These are phyloP conservation scores for Meriones unguiculatus DNA, from an alignment of 2,113 vertebrate species.

Conservation along the genomic window DNA sequence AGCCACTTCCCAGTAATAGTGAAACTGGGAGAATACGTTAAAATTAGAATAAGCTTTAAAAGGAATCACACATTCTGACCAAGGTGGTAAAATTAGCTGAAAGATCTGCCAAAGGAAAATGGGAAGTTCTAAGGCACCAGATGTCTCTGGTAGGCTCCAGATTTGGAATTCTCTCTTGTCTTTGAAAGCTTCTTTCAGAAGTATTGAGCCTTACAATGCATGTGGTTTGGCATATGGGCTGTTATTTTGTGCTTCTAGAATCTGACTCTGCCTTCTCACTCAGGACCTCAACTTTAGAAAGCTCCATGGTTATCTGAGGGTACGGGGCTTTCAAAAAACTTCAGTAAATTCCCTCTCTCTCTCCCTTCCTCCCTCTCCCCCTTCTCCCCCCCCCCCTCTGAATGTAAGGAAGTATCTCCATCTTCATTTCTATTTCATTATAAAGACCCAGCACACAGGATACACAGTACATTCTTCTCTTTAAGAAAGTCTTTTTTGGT, in stretches of 20 bases:
- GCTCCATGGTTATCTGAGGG: conserved; percentile 39
- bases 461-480: conserved; percentile 17
- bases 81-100: conserved; percentile 78
- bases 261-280: conserved; percentile 72
- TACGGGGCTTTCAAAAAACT: conserved; percentile 37
- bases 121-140: conserved; percentile 81
- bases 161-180: conserved; percentile 79
- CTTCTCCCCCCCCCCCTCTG: neutral
- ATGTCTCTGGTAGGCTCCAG: conserved; percentile 79
- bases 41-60: conserved; percentile 73
- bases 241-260: conserved; percentile 77
- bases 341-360: neutral
- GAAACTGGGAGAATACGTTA: conserved; percentile 60
- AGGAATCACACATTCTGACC: conserved; percentile 74
- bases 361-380: too few species aligned
- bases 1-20: conserved; percentile 64
- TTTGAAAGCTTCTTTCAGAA: conserved; percentile 77
- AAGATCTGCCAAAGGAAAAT: conserved; percentile 78
- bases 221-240: conserved; percentile 78
- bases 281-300: conserved; percentile 58
- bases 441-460: conserved; percentile 38
- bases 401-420: conserved; percentile 13
- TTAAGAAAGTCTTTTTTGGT: neutral
- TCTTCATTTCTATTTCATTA: neutral
- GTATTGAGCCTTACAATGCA: conserved; percentile 69